These are phyloP conservation scores for Pachypeltis micranthus DNA, from an alignment of 1,140 invertebrate species.

Conservation along the genomic window DNA sequence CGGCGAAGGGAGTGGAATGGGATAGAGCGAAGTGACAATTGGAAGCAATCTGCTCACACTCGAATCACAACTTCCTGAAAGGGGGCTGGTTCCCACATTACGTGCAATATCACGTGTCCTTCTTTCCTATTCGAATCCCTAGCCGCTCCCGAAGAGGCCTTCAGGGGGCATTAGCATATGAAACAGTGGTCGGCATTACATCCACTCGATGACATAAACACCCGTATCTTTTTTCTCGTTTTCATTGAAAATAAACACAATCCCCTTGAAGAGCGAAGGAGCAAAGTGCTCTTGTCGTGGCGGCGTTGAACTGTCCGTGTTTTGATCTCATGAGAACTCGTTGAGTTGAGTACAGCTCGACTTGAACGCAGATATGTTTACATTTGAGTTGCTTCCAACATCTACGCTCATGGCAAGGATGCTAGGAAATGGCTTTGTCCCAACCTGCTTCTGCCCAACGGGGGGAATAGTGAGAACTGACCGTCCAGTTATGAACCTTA, in stretches of 20 bases:
- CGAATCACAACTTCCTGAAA: constrained; percentile 1
- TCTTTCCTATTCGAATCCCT: no score
- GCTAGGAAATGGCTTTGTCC: no score
- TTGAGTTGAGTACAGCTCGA: no score
- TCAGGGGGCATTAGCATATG: constrained; percentile 10
- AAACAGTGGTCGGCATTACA: constrained; percentile 8
- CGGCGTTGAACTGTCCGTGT: no score
- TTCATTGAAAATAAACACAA: background rate
- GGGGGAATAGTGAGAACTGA: no score
- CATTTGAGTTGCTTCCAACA: no score
- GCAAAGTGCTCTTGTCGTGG: background rate
- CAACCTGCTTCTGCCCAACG: no score
- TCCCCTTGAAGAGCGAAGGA: background rate
- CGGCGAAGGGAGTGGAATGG: background rate
- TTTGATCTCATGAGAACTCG: no score
- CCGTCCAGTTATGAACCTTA: no score
- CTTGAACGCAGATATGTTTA: no score
- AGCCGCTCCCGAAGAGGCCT: background rate
- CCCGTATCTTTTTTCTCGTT: background rate
- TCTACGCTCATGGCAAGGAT: no score
- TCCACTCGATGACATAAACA: constrained; percentile 13
- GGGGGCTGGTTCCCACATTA: constrained; percentile 11
- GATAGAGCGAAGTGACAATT: constrained; percentile 11
- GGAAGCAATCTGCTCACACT: constrained; percentile 12
- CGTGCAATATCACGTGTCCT: constrained; percentile 10